Conservation (phyloP, 2,113 vertebrate species). For the Typhlomys cinereus region DNA sequence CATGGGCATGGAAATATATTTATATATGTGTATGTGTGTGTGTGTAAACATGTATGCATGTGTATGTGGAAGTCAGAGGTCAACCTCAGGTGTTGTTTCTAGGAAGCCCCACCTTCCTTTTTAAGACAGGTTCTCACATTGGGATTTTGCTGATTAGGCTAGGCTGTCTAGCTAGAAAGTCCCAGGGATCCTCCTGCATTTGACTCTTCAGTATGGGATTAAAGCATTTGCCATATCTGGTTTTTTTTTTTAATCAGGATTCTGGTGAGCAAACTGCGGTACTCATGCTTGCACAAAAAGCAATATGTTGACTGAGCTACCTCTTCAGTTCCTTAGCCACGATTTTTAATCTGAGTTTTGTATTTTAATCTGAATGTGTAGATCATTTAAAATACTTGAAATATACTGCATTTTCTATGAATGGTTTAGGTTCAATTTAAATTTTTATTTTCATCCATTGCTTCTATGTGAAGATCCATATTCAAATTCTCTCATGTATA, state of each 20-base stretch:
- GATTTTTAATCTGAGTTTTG: conserved; percentile 17
- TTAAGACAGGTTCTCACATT: neutral
- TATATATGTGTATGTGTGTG: neutral
- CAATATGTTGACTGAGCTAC: neutral
- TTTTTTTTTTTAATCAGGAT: neutral
- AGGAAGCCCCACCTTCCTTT: neutral
- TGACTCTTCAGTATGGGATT: neutral
- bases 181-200: neutral
- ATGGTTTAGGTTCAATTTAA: conserved; percentile 36
- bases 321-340: neutral
- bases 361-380: conserved; percentile 35
- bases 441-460: neutral
- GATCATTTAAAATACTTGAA: conserved; percentile 10
- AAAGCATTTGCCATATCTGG: neutral
- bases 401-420: conserved; percentile 47
- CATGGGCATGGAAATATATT: neutral
- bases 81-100: neutral
- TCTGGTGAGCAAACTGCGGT: neutral
- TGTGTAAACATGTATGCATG: neutral
- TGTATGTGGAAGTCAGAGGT: neutral
- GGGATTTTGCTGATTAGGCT: neutral
- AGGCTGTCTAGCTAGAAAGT: neutral
- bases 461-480: conserved; percentile 4
- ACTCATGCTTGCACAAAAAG: neutral
- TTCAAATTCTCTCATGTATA: conserved; percentile 19